Evolutionary conservation across 2,113 vertebrate species (phyloP), one percentile per base, ranked within the genome.

Genomic region (Anthoscopus minutus): DNA sequence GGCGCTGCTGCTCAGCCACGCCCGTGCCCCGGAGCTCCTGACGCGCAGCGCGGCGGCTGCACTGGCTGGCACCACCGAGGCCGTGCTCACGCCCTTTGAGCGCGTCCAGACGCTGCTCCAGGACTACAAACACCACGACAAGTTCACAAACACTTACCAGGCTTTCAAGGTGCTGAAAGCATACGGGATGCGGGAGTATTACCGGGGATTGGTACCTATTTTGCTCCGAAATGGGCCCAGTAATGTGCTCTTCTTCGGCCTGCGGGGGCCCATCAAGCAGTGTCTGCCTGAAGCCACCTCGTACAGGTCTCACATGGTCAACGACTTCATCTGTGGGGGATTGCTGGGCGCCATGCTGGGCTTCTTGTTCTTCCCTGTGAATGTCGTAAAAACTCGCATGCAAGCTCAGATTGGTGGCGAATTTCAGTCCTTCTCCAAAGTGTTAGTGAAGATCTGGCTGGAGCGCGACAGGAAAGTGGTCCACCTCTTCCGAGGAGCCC

Each of bases 71-170:
- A 88, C 86, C 86, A 81, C 86, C 19, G 86, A 88, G 77, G 86
- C 86, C 7, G 53, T 74, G 86, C 77, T 88, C 0, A 88, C 86
- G 38, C 86, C 86, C 77, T 88, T 88, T 4, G 86, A 88, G 86
- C 86, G 86, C 5, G 15, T 89, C 2, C 86, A 89, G 78, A 89
- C 86, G 16, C 86, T 89, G 78, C 86, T 89, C 0, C 86, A 89
- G 78, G 86, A 89, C 86, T 30, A 89, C 78, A 81, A 9, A 2
- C 86, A 89, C 78, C 86, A 89, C 5, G 47, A 89, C 17, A 81
- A 53, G 86, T 89, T 89, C 86, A 82, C 87, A 82, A 89, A 89
- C 78, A 89, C 87, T 54, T 89, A 31, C 78, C 87, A 89, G 70
- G 87, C 87, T 1, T 89, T 89, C 70, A 82, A 6, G 78, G 47